Evolutionary conservation across 2,797 vertebrate genomes (phyloP).

Genomic region (Setipinna tenuifilis): DNA sequence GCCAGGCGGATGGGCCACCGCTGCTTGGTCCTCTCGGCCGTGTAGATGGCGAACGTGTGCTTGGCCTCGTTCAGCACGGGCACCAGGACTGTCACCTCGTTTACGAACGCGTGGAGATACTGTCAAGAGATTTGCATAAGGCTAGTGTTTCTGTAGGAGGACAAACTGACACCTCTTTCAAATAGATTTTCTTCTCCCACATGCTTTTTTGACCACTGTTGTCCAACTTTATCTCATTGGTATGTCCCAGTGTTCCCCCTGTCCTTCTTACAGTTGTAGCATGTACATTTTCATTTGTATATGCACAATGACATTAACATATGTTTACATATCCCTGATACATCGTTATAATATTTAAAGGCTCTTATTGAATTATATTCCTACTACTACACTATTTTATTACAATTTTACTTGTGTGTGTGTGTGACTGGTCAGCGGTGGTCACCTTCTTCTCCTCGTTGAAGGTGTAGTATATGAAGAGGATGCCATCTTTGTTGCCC

Average conservation of each 20-base stretch:
- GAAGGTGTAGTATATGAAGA: conserved; percentile 94
- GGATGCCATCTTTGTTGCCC: conserved; percentile 90
- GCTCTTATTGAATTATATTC: too few species aligned
- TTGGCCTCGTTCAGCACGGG: conserved; percentile 90
- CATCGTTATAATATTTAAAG: too few species aligned
- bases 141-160: not conserved
- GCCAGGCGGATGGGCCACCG: conserved; percentile 93
- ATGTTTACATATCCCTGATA: not conserved
- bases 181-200: not conserved
- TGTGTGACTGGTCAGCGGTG: not conserved
- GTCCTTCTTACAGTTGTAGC: not conserved
- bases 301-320: not conserved
- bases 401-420: not conserved
- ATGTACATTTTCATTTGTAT: not conserved
- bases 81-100: conserved; percentile 93
- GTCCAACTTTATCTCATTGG: not conserved
- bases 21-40: conserved; percentile 89
- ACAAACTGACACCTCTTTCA: not conserved
- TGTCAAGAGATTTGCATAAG: conserved; percentile 52
- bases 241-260: not conserved
- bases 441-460: conserved; percentile 95
- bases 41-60: conserved; percentile 94
- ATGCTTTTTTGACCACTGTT: not conserved
- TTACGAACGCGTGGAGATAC: conserved; percentile 96
- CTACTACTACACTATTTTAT: not conserved